phyloP scores from a whole-genome alignment of 1,140 invertebrate genomes.

The Drosophila varians region DNA sequence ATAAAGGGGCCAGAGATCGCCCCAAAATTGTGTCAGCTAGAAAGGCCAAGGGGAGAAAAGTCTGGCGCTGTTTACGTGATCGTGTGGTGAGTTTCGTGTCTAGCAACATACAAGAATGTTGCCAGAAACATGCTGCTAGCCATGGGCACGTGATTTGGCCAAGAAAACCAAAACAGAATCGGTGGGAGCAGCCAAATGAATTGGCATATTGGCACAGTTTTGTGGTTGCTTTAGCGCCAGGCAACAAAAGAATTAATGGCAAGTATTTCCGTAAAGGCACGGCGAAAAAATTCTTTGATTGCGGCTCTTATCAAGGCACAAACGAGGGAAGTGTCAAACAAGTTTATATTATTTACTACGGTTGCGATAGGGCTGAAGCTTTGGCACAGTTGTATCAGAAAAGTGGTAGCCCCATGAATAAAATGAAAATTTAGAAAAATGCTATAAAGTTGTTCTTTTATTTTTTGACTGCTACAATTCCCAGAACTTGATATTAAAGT shows the following conservation, averaged over 20 bases:
- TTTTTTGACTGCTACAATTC: conserved; percentile 6
- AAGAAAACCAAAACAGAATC: conserved; percentile 15
- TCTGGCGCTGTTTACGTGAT: conserved; percentile 43
- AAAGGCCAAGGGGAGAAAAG: conserved; percentile 56
- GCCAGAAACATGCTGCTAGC: conserved; percentile 38
- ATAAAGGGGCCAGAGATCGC: conserved; percentile 1
- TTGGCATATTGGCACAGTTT: conserved; percentile 52
- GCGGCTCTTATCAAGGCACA: conserved; percentile 31
- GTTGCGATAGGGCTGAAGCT: conserved; percentile 27
- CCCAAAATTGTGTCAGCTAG: conserved; percentile 69
- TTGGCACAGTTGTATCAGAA: conserved; percentile 38
- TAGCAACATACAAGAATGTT: conserved; percentile 22
- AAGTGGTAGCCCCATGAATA: conserved; percentile 16
- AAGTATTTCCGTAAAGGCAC: conserved; percentile 30
- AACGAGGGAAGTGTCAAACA: conserved; percentile 12
- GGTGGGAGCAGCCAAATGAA: conserved; percentile 13
- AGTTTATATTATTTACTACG: conserved; percentile 13
- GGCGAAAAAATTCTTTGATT: conserved; percentile 17
- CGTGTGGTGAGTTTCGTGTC: conserved; percentile 23
- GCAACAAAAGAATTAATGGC: conserved; percentile 13
- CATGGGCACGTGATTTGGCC: conserved; percentile 24
- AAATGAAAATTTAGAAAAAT: conserved; percentile 3
- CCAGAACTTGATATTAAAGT: conserved; percentile 16
- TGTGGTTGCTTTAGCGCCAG: conserved; percentile 49
- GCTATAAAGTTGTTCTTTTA: conserved; percentile 6